Percentiles rank a stretch among this genome's conserved stretches.
Conservation (phyloP, 2,113 vertebrate species). For the Chaenocephalus aceratus region DNA sequence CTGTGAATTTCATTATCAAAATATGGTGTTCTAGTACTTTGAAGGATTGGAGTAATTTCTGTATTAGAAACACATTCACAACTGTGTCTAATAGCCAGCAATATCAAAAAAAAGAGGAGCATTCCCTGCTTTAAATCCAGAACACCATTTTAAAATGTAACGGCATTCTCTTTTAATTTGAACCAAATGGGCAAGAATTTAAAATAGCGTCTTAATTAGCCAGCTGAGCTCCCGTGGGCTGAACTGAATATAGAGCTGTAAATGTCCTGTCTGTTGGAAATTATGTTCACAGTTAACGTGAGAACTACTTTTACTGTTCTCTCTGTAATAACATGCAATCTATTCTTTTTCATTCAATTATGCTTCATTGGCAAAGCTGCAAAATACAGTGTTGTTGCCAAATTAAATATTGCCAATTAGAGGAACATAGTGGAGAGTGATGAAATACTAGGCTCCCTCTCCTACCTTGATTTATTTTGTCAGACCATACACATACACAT, state of each 20-base stretch:
- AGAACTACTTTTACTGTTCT: conserved; percentile 66
- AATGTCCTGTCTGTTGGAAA: conserved; percentile 68
- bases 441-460: background rate
- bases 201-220: conserved; percentile 54
- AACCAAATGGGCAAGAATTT: conserved; percentile 59
- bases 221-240: conserved; percentile 33
- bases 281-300: conserved; percentile 66
- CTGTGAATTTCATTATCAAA: conserved; percentile 32
- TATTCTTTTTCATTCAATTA: conserved; percentile 62
- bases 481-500: conserved; percentile 1
- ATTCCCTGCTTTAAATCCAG: conserved; percentile 30
- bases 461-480: background rate
- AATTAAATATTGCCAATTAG: conserved; percentile 51
- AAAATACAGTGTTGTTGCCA: conserved; percentile 35
- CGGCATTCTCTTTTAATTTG: conserved; percentile 54
- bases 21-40: background rate
- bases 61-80: conserved; percentile 22
- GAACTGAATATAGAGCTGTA: conserved; percentile 46
- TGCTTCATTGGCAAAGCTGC: conserved; percentile 52
- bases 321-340: conserved; percentile 51
- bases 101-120: conserved; percentile 23
- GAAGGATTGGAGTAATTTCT: conserved; percentile 12
- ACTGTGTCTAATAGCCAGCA: background rate
- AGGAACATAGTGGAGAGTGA: conserved; percentile 22
- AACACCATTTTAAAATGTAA: conserved; percentile 48